Evolutionary conservation across 1,140 invertebrate species (phyloP).

Genomic region (Ylistrum balloti): DNA sequence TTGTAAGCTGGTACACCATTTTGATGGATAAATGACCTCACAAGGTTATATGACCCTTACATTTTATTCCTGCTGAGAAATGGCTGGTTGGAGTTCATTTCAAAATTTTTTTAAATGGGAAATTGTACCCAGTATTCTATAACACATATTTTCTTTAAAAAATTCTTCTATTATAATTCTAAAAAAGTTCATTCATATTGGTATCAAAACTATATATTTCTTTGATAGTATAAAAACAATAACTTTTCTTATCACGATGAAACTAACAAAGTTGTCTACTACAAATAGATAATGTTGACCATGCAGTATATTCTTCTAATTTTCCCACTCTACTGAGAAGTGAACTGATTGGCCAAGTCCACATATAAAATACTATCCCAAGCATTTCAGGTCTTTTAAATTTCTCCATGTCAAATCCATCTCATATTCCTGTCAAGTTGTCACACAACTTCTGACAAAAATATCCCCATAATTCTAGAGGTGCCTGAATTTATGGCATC

Average conservation of each 20-base stretch:
- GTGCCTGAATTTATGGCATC: background rate
- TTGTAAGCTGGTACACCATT: background rate
- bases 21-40: background rate
- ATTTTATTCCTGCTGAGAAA: too few relatives aligned
- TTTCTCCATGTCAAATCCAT: background rate
- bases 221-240: too few relatives aligned
- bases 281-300: background rate
- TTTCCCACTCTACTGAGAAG: background rate
- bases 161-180: too few relatives aligned
- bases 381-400: background rate
- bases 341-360: background rate
- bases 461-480: background rate
- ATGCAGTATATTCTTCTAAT: background rate
- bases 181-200: too few relatives aligned
- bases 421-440: conserved; percentile 17
- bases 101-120: too few relatives aligned
- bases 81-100: too few relatives aligned
- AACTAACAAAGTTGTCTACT: too few relatives aligned
- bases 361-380: background rate
- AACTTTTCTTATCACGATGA: too few relatives aligned
- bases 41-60: background rate
- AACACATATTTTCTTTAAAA: too few relatives aligned
- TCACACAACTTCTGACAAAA: conserved; percentile 10
- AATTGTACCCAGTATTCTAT: too few relatives aligned
- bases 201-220: too few relatives aligned